Evolutionary conservation across 2,797 vertebrate species (phyloP), one percentile per base, ranked within the genome.

Genomic region (Lacerta bilineata): DNA sequence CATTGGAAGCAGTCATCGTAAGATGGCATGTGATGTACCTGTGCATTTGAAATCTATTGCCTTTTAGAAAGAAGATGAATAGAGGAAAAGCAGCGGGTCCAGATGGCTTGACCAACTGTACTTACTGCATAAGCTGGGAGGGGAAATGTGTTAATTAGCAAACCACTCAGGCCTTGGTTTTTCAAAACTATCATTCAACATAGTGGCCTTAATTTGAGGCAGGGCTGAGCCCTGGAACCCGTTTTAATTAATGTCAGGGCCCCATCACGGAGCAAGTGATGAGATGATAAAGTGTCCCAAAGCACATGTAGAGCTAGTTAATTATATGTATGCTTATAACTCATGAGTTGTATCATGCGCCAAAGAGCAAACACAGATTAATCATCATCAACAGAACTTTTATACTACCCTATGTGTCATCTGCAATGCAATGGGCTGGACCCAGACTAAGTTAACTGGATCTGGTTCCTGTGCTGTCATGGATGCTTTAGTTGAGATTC

Each of bases 91-190:
- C 41, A 79, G 61, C 20, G 9, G 41, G 84, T 33, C 84, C 61
- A 78, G 64, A 69, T 79, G 61, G 39, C 17, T 86, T 86, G 84
- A 50, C 75, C 84, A 79, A 86, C 84, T 86, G 29, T 25, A 85
- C 36, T 20, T n/a, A 8, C 17, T n/a, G 39, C 36, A 46, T n/a
- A 66, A 76, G 41, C 13, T 55, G 33, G 64, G 9, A 20, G 18
- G 1, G 39, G 15, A 36, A 17, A 86, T 77, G 55, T 69, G 75
- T 86, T 79, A 55, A 78, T 86, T 86, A 86, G 41, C 84, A 33
- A 86, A 8, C 41, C 29, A 76, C n/a, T 78, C 61, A 36, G 29
- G 61, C 75, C 33, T 78, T 29, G 41, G 50, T 68, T 86, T 84
- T 78, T 46, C 75, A 25, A 15, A 68, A 78, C 33, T 68, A 29